Evolutionary conservation across 2,797 vertebrate genomes (phyloP).

Genomic region (Argyrosomus regius): DNA sequence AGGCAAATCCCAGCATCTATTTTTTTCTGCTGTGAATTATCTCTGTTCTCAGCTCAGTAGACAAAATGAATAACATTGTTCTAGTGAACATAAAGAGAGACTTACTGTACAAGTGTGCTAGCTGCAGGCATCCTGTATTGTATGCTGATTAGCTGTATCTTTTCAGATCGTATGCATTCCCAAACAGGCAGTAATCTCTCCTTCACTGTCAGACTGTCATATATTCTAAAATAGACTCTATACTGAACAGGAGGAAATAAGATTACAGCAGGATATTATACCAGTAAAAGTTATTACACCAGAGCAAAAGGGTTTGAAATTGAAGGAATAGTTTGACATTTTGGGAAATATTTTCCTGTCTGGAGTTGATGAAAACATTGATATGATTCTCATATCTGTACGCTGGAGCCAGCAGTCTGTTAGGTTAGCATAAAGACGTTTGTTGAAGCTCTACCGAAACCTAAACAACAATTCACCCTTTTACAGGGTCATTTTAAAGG

Average conservation of each 20-base stretch:
- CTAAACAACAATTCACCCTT: too few species aligned
- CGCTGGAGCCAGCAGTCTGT: not conserved
- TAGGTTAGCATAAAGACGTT: not conserved
- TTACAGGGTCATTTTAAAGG: too few species aligned
- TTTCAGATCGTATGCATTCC: not conserved
- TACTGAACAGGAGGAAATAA: not conserved
- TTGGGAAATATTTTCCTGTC: too few species aligned
- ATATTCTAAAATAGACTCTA: not conserved
- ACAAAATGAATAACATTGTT: conserved; percentile 25
- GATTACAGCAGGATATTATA: not conserved
- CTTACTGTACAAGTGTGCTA: conserved; percentile 11
- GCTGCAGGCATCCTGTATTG: conserved; percentile 12
- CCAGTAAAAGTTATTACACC: not conserved
- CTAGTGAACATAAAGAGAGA: conserved; percentile 25
- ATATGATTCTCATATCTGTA: not conserved
- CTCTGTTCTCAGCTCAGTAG: conserved; percentile 36
- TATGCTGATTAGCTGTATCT: not conserved
- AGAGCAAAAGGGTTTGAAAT: not conserved
- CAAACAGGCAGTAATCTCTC: not conserved
- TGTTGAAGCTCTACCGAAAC: not conserved
- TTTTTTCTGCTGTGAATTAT: conserved; percentile 30
- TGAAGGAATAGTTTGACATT: not conserved
- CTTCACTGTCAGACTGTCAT: not conserved
- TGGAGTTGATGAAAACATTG: too few species aligned
- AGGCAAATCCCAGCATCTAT: conserved; percentile 26